Conservation (phyloP, 2,888 invertebrate genomes). For the Trisateles emortualis region DNA sequence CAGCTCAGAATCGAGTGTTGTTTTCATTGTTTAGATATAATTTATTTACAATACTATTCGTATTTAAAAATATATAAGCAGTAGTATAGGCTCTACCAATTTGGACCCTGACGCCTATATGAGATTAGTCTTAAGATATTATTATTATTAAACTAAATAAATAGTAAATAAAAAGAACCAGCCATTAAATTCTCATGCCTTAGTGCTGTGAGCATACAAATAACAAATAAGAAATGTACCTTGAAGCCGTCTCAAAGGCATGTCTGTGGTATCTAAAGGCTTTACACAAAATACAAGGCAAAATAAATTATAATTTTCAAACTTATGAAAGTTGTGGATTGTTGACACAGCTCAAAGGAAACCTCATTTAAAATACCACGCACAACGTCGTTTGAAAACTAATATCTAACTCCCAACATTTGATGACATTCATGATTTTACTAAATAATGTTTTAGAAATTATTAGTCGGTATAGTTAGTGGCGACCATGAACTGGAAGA, state of each 20-base stretch:
- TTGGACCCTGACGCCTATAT: no score
- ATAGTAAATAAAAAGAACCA: neutral
- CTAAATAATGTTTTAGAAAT: no score
- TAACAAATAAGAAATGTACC: neutral
- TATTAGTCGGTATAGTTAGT: no score
- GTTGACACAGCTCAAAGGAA: slow-evolving; percentile 6
- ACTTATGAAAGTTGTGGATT: slow-evolving; percentile 14
- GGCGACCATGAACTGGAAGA: no score
- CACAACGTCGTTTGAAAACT: slow-evolving; percentile 5
- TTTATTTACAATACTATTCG: no score
- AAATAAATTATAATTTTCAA: slow-evolving; percentile 16
- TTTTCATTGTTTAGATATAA: no score
- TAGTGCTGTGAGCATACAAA: neutral
- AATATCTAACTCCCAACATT: neutral
- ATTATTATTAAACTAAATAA: neutral
- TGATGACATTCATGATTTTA: no score
- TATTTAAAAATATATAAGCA: no score
- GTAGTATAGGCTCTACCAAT: no score
- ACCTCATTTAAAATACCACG: slow-evolving; percentile 21
- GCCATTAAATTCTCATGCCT: neutral
- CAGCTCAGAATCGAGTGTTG: no score
- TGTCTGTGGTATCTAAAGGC: neutral
- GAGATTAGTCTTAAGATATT: neutral
- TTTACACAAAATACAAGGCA: slow-evolving; percentile 3
- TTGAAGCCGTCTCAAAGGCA: neutral